Evolutionary conservation across 2,113 vertebrate genomes (phyloP).

Genomic region (Gymnogyps californianus): DNA sequence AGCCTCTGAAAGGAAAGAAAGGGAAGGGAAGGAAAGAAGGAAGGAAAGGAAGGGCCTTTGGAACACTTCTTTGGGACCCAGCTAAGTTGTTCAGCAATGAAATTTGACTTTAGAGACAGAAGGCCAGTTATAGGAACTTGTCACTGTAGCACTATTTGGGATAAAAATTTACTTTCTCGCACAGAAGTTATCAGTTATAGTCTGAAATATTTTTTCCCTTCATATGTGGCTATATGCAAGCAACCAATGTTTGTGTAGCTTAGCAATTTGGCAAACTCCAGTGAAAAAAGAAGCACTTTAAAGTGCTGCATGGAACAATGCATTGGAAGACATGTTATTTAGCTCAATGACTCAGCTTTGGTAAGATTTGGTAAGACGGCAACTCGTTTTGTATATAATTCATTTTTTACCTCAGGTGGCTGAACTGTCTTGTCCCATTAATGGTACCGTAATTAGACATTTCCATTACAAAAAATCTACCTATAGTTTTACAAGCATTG

Average conservation of each 20-base stretch:
- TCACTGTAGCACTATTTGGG: background rate
- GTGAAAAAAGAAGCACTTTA: background rate
- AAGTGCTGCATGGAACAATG: background rate
- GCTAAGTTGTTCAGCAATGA: background rate
- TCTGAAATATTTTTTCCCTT: background rate
- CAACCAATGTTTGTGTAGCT: background rate
- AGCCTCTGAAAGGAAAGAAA: background rate
- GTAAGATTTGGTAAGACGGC: background rate
- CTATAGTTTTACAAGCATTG: background rate
- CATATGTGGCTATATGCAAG: background rate
- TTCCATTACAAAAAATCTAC: background rate
- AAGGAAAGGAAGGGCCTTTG: background rate
- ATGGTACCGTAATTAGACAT: background rate
- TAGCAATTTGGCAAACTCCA: background rate
- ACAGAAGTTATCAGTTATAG: background rate
- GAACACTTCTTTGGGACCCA: background rate
- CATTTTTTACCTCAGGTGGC: background rate
- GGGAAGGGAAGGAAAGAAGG: background rate
- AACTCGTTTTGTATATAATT: background rate
- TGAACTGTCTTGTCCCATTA: background rate
- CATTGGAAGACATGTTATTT: background rate
- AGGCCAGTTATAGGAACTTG: background rate
- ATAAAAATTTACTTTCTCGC: background rate
- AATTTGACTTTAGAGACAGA: background rate
- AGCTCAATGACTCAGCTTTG: background rate